phyloP scores from a whole-genome alignment of 2,888 invertebrate genomes.

The Tetragonisca angustula region DNA sequence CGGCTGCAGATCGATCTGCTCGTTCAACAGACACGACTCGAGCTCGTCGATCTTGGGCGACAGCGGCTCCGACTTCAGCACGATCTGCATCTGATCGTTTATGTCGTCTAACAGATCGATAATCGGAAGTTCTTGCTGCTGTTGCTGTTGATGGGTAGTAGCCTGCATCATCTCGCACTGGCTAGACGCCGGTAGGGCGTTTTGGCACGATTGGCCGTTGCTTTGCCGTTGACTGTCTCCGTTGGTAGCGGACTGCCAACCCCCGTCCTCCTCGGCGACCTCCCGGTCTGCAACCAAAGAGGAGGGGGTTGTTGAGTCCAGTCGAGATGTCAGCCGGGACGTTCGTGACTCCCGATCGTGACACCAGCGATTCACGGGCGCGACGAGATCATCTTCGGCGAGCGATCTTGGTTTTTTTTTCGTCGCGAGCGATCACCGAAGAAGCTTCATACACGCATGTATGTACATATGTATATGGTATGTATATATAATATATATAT shows the following conservation, averaged over 20 bases:
- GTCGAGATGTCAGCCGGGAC: conserved; percentile 64
- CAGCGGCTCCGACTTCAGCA: conserved; percentile 79
- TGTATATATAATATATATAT: too few species aligned
- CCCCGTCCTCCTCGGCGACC: conserved; percentile 84
- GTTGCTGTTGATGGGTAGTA: conserved; percentile 34
- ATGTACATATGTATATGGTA: too few species aligned
- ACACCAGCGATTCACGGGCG: conserved; percentile 15
- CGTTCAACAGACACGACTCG: conserved; percentile 75
- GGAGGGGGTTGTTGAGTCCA: conserved; percentile 84
- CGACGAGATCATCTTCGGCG: conserved; percentile 2
- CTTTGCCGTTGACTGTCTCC: conserved; percentile 73
- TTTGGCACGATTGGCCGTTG: conserved; percentile 71
- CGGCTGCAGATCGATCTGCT: conserved; percentile 57
- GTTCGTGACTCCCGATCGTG: conserved; percentile 59
- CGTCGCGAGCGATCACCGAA: too few species aligned
- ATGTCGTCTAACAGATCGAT: conserved; percentile 81
- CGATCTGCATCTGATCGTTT: conserved; percentile 79
- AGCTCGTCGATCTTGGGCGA: conserved; percentile 79
- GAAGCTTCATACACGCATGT: too few species aligned
- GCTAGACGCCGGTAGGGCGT: conserved; percentile 64
- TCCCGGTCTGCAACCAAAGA: conserved; percentile 84
- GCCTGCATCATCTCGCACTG: conserved; percentile 65
- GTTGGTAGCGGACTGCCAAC: conserved; percentile 80
- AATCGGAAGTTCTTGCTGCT: conserved; percentile 76
- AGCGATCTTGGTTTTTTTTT: too few species aligned